phyloP scores from a whole-genome alignment of 2,113 vertebrate species.

The Pungitius pungitius region DNA sequence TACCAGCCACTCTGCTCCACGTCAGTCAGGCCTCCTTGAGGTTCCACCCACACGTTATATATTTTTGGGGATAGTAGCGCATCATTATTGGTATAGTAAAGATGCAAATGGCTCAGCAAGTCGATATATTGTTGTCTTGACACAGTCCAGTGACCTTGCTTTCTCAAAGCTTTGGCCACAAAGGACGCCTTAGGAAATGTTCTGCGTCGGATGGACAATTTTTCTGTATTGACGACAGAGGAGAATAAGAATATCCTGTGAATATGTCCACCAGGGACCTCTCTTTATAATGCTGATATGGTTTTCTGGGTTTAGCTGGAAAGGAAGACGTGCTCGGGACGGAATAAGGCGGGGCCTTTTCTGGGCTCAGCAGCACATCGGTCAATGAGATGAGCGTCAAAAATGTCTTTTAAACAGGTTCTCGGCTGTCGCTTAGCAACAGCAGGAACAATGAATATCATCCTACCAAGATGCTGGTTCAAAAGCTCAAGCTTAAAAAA shows the following conservation, averaged over 20 bases:
- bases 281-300: constrained; percentile 39
- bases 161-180: neutral
- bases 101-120: neutral
- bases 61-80: too few relatives aligned
- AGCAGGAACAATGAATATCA: constrained; percentile 52
- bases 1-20: constrained; percentile 23
- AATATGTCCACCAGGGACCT: constrained; percentile 4
- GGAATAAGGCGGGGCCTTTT: neutral
- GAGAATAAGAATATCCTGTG: neutral
- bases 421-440: constrained; percentile 54
- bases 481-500: constrained; percentile 18
- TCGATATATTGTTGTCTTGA: neutral
- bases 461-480: constrained; percentile 21
- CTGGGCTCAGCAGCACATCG: constrained; percentile 17
- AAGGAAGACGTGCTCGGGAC: neutral
- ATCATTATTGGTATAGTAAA: too few relatives aligned
- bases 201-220: neutral
- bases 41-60: constrained; percentile 10
- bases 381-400: constrained; percentile 39
- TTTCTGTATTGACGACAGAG: neutral
- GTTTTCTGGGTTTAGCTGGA: constrained; percentile 10
- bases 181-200: neutral
- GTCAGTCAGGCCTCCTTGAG: constrained; percentile 23
- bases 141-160: neutral
- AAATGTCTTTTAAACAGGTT: constrained; percentile 19